These are phyloP conservation scores for Heterochromis multidens DNA, from an alignment of 2,113 vertebrate species.

Conservation along the genomic window DNA sequence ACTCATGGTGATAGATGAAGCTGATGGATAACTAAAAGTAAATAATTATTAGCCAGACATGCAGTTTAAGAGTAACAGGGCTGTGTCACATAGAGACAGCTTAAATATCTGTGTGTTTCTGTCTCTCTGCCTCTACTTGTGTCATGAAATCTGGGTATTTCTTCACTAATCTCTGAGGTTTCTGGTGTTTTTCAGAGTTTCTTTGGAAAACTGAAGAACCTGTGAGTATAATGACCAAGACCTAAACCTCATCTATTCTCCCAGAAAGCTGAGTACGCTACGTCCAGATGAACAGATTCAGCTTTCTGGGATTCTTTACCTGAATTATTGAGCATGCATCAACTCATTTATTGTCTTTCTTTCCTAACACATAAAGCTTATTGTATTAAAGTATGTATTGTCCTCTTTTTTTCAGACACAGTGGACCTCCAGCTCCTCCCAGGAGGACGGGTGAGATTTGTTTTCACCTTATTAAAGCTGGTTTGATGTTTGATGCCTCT, in stretches of 20 bases:
- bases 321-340: too few relatives aligned
- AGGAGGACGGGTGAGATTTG: conserved; percentile 60
- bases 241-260: background rate
- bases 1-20: background rate
- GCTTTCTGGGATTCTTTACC: too few relatives aligned
- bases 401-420: conserved; percentile 9
- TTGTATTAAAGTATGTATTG: background rate
- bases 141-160: background rate
- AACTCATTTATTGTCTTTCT: background rate
- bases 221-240: conserved; percentile 40
- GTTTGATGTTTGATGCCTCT: background rate
- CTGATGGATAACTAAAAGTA: background rate
- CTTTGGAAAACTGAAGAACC: conserved; percentile 72
- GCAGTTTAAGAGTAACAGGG: background rate
- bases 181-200: conserved; percentile 67
- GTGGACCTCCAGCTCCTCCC: conserved; percentile 60
- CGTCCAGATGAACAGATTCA: too few relatives aligned
- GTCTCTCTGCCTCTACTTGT: background rate
- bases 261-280: too few relatives aligned
- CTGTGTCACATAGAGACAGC: background rate
- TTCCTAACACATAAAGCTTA: background rate
- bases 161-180: background rate
- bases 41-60: background rate
- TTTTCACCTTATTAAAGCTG: background rate
- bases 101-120: background rate